Percentiles rank a stretch among this genome's conserved stretches.
Evolutionary conservation across 1,140 invertebrate species (phyloP).

Genomic region (Drosophila dunni): DNA sequence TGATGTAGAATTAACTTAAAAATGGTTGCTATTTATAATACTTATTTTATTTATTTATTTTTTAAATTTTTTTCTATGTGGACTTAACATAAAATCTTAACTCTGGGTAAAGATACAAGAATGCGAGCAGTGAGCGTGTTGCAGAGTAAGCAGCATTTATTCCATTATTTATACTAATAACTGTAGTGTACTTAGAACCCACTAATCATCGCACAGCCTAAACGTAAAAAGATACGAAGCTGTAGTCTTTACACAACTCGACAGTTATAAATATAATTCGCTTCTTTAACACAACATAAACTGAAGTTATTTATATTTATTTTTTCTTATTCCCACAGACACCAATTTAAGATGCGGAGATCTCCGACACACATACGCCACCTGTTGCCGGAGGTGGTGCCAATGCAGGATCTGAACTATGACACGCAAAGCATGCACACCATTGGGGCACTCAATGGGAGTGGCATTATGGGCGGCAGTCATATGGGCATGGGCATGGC

Average conservation of each 20-base stretch:
- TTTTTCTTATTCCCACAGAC: slow-evolving; percentile 46
- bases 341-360: slow-evolving; percentile 88
- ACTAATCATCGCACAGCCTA: too few species aligned
- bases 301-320: not conserved
- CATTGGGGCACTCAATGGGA: slow-evolving; percentile 55
- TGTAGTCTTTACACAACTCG: too few species aligned
- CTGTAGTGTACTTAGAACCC: not conserved
- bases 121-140: slow-evolving; percentile 28
- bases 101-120: slow-evolving; percentile 34
- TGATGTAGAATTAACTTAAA: too few species aligned
- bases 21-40: not conserved
- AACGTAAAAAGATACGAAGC: too few species aligned
- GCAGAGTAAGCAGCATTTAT: slow-evolving; percentile 42
- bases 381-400: slow-evolving; percentile 88
- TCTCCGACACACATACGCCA: slow-evolving; percentile 91
- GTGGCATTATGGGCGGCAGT: slow-evolving; percentile 66
- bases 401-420: slow-evolving; percentile 86
- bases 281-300: not conserved
- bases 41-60: slow-evolving; percentile 11
- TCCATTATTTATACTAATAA: not conserved
- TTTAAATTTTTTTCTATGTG: slow-evolving; percentile 1
- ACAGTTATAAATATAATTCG: not conserved
- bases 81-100: not conserved
- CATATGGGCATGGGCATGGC: slow-evolving; percentile 67
- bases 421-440: slow-evolving; percentile 78